These are phyloP conservation scores for Lacanobia oleracea DNA, from an alignment of 2,888 invertebrate genomes.

Conservation along the genomic window DNA sequence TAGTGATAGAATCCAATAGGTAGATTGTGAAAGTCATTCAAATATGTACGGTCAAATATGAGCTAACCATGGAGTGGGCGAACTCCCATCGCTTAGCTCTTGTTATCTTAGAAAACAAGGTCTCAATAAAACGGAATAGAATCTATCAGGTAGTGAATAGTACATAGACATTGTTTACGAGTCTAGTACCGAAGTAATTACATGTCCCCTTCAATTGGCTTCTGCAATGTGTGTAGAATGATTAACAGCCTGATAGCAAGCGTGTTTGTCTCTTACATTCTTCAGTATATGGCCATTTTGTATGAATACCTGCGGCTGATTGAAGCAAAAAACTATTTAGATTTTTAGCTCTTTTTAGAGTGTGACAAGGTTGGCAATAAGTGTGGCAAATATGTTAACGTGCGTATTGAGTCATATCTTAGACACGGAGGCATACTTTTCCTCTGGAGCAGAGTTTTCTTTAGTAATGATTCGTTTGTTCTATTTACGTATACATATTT, in stretches of 20 bases:
- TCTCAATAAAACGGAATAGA: neutral
- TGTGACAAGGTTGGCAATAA: conserved; percentile 13
- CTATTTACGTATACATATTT: no score
- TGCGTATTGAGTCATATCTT: conserved; percentile 19
- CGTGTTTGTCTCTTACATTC: conserved; percentile 34
- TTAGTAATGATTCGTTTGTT: no score
- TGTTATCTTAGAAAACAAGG: neutral
- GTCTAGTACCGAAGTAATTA: conserved; percentile 3
- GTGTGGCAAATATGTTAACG: neutral
- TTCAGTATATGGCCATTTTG: conserved; percentile 5
- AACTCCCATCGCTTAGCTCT: no score
- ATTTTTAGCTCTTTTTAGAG: conserved; percentile 2
- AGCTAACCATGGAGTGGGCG: no score
- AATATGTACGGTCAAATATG: no score
- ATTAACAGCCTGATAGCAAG: conserved; percentile 27
- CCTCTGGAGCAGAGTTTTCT: no score
- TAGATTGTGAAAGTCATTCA: no score
- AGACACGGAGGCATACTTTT: neutral
- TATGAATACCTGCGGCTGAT: conserved; percentile 1
- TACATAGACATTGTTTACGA: conserved; percentile 6
- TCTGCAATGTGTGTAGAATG: conserved; percentile 36
- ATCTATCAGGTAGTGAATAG: neutral
- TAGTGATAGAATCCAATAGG: no score
- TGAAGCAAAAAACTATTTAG: conserved; percentile 12
- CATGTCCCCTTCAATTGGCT: conserved; percentile 17